phyloP scores from a whole-genome alignment of 2,113 vertebrate species.

The Gobius niger region DNA sequence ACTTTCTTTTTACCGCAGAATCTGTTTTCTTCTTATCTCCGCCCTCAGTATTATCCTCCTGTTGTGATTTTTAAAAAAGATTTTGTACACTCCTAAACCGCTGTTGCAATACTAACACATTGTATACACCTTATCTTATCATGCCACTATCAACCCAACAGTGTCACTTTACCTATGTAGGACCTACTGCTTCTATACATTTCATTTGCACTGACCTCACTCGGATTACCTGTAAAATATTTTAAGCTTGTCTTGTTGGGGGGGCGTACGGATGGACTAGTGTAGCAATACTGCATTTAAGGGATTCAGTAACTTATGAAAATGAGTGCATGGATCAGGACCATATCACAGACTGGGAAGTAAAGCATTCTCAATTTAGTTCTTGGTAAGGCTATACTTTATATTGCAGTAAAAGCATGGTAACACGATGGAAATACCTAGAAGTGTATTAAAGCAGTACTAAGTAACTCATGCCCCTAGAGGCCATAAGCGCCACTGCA shows the following conservation, averaged over 20 bases:
- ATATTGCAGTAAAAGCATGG: too few relatives aligned
- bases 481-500: too few relatives aligned
- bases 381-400: too few relatives aligned
- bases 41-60: constrained; percentile 50
- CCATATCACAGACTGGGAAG: constrained; percentile 9
- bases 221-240: constrained; percentile 41
- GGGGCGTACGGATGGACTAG: constrained; percentile 49
- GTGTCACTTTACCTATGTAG: constrained; percentile 43
- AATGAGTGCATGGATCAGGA: neutral
- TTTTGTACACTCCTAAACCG: constrained; percentile 76
- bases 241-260: constrained; percentile 31
- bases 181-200: constrained; percentile 44
- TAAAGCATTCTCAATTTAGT: neutral
- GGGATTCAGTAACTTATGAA: constrained; percentile 10
- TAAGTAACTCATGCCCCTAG: too few relatives aligned
- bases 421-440: too few relatives aligned
- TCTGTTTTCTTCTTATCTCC: constrained; percentile 69
- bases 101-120: constrained; percentile 75
- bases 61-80: constrained; percentile 31
- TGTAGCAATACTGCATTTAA: constrained; percentile 50
- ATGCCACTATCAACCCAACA: constrained; percentile 42
- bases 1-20: constrained; percentile 79
- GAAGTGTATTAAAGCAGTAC: too few relatives aligned
- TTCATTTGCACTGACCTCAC: constrained; percentile 44
- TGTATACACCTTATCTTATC: constrained; percentile 48